Base-by-base conservation (phyloP, 2,113 vertebrate genomes). In the Motacilla alba region DNA sequence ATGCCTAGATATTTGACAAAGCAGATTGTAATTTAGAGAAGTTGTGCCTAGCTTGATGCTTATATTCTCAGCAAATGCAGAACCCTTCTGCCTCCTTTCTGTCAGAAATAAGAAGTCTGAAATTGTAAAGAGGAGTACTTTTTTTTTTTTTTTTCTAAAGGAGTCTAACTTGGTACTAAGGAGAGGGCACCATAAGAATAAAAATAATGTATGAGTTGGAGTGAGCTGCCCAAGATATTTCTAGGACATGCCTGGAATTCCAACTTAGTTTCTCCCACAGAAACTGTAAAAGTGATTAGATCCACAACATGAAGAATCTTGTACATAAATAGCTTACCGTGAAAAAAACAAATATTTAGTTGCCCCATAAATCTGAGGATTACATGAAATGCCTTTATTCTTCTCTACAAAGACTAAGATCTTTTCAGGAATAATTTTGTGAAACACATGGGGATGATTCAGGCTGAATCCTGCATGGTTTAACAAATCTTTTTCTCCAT, bases 21-120 rank as follows among this genome's bases (percentile, higher is more conserved):
- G 88, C 56, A 94, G 68, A 92, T 80, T 95, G 94, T 93, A 96
- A 92, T 94, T 96, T 96, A 96, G 76, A 93, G 79, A 72, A 94
- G 88, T 30, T 80, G n/a, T 64, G 89, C 64, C 66, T 59, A 55
- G 70, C 67, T 89, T 77, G 39, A 60, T 79, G 41, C 46, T 84
- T 66, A 28, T 52, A 78, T 92, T 94, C 67, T 53, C 47, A 90
- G 74, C 39, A 81, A 96, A 58, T 53, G 37, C 80, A 87, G 49
- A 89, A n/a, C 47, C 55, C 63, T 93, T 91, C 83, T 86, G 88
- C 76, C 73, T 95, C 73, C 39, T 94, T 90, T 81, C 68, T 91
- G 41, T 27, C 79, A 60, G 35, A 89, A 90, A 88, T 39, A 72
- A 87, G 37, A 64, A 37, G 35, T 43, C 30, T 85, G 82, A 87